Percentiles rank a stretch among this genome's conserved stretches.
Conservation (phyloP, 2,113 vertebrate genomes). For the Tiliqua scincoides region DNA sequence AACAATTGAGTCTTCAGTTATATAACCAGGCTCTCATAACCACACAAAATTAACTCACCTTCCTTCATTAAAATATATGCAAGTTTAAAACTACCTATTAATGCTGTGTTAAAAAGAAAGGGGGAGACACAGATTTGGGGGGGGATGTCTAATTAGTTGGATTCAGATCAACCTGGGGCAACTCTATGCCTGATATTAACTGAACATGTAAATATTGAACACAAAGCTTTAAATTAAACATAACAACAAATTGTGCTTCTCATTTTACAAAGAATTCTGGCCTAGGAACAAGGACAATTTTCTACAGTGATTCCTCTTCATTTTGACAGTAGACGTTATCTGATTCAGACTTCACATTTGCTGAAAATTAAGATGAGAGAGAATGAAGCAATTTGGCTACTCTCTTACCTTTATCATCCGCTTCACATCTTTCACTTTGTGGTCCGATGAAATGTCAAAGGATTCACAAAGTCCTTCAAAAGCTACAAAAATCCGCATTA, state of each 20-base stretch:
- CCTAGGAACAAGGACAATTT: background rate
- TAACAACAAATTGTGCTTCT: background rate
- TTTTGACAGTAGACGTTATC: background rate
- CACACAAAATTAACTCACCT: background rate
- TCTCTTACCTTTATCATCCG: conserved; percentile 78
- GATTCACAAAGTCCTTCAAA: conserved; percentile 77
- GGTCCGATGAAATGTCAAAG: conserved; percentile 73
- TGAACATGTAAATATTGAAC: background rate
- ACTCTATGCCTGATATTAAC: background rate
- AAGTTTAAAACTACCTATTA: background rate
- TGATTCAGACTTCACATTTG: background rate
- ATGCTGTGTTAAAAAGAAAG: background rate
- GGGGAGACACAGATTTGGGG: background rate
- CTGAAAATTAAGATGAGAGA: conserved; percentile 14
- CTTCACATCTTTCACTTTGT: conserved; percentile 75
- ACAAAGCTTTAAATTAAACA: background rate
- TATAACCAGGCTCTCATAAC: background rate
- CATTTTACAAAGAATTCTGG: background rate
- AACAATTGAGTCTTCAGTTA: background rate
- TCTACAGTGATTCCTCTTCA: background rate
- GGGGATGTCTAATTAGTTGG: background rate
- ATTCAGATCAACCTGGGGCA: background rate
- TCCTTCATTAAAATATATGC: background rate
- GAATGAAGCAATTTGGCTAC: background rate
- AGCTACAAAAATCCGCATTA: conserved; percentile 78